A percentile compares a stretch with the other conserved stretches of the same genome.
phyloP scores from a whole-genome alignment of 2,888 invertebrate genomes.

The Ormyrus thymus region DNA sequence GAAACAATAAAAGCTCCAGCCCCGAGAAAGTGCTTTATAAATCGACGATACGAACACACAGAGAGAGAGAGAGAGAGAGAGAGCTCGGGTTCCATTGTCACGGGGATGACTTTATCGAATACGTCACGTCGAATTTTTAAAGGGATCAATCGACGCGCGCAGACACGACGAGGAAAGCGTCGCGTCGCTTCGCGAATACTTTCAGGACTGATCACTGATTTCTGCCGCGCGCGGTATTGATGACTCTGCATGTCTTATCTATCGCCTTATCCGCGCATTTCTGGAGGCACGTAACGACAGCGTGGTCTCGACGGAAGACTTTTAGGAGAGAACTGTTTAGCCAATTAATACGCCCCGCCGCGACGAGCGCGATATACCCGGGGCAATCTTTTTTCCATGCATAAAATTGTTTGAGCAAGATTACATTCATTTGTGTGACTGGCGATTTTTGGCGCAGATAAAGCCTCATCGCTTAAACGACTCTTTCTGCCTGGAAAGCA shows the following conservation, averaged over 20 bases:
- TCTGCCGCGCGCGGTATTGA: no score
- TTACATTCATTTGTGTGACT: slow-evolving; percentile 13
- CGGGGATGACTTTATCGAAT: slow-evolving; percentile 5
- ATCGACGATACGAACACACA: background rate
- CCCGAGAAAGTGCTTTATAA: slow-evolving; percentile 2
- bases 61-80: background rate
- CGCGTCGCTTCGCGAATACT: no score
- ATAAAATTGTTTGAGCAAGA: slow-evolving; percentile 17
- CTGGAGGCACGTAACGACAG: no score
- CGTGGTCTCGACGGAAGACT: no score
- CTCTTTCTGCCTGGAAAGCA: no score
- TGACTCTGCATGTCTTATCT: no score
- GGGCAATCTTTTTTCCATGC: background rate
- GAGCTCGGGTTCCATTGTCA: slow-evolving; percentile 17
- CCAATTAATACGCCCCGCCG: slow-evolving; percentile 5
- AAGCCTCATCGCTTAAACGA: background rate
- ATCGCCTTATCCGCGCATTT: no score
- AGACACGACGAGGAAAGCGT: no score
- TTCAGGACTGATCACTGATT: no score
- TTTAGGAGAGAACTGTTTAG: background rate
- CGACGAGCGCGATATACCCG: background rate
- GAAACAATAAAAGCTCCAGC: slow-evolving; percentile 9
- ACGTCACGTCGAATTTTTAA: slow-evolving; percentile 12
- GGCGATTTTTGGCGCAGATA: slow-evolving; percentile 21
- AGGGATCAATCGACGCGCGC: slow-evolving; percentile 17